These are phyloP conservation scores for Dendrocincla tyrannina DNA, from an alignment of 2,797 vertebrate species.

Conservation along the genomic window DNA sequence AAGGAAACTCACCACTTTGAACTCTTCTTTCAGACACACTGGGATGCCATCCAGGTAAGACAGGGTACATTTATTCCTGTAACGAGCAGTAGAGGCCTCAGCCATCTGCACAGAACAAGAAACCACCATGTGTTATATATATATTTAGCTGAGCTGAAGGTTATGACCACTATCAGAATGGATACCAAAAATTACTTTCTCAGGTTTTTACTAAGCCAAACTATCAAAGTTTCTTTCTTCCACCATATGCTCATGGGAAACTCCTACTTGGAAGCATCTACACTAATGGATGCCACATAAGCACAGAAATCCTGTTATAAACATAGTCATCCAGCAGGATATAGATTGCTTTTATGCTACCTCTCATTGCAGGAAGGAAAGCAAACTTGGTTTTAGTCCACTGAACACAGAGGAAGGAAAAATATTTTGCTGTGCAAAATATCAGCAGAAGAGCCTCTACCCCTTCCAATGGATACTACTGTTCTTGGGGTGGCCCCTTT, in stretches of 20 bases:
- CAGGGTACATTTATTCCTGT: conserved; percentile 53
- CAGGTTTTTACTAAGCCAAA: background rate
- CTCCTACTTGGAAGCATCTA: background rate
- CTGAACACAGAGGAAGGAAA: background rate
- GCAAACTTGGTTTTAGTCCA: background rate
- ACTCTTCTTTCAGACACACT: conserved; percentile 72
- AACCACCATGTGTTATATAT: background rate
- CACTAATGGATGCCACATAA: background rate
- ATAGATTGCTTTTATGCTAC: background rate
- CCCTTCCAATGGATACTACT: background rate
- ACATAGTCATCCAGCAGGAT: background rate
- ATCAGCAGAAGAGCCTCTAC: background rate
- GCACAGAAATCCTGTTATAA: background rate
- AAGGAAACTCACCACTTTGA: conserved; percentile 68
- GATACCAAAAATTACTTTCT: background rate
- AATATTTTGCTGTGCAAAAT: background rate
- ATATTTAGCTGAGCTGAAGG: background rate
- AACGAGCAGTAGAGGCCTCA: conserved; percentile 68
- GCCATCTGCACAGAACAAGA: conserved; percentile 62
- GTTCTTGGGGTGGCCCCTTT: background rate
- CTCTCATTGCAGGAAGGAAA: background rate
- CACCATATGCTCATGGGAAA: background rate
- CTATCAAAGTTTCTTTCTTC: background rate
- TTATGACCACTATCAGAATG: background rate
- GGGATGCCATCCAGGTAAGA: conserved; percentile 74